Conservation (phyloP, 1,140 invertebrate genomes). For the Lerema accius region DNA sequence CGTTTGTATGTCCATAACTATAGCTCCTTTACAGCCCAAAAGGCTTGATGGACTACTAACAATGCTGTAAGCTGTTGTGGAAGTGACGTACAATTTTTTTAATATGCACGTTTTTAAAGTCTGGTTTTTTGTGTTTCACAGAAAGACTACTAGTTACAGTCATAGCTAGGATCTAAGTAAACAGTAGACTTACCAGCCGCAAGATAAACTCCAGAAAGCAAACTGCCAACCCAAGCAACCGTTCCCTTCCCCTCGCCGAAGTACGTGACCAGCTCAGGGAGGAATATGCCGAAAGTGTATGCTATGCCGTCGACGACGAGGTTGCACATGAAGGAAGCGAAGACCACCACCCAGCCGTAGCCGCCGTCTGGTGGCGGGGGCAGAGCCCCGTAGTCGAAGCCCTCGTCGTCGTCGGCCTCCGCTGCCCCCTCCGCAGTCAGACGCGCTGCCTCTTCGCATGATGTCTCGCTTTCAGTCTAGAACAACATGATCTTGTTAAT, state of each 20-base stretch:
- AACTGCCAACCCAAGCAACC: conserved; percentile 96
- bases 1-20: too few species aligned
- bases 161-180: conserved; percentile 4
- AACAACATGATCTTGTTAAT: conserved; percentile 61
- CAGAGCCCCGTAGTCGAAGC: conserved; percentile 89
- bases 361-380: conserved; percentile 93
- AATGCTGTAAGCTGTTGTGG: too few species aligned
- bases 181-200: conserved; percentile 88
- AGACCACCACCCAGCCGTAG: conserved; percentile 97
- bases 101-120: too few species aligned
- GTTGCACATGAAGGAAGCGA: conserved; percentile 98
- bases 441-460: conserved; percentile 90
- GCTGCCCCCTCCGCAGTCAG: conserved; percentile 87
- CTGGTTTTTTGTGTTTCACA: too few species aligned
- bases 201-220: conserved; percentile 96
- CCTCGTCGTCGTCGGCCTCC: conserved; percentile 88
- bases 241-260: conserved; percentile 94
- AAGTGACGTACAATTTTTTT: too few species aligned
- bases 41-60: too few species aligned
- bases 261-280: conserved; percentile 90
- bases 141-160: too few species aligned
- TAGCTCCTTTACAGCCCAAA: too few species aligned
- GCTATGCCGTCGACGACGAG: conserved; percentile 99
- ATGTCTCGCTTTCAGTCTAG: conserved; percentile 93
- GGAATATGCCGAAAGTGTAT: conserved; percentile 96